Base-by-base conservation (phyloP, 64 coral and sea anemone genomes). In the Montipora capricornis region DNA sequence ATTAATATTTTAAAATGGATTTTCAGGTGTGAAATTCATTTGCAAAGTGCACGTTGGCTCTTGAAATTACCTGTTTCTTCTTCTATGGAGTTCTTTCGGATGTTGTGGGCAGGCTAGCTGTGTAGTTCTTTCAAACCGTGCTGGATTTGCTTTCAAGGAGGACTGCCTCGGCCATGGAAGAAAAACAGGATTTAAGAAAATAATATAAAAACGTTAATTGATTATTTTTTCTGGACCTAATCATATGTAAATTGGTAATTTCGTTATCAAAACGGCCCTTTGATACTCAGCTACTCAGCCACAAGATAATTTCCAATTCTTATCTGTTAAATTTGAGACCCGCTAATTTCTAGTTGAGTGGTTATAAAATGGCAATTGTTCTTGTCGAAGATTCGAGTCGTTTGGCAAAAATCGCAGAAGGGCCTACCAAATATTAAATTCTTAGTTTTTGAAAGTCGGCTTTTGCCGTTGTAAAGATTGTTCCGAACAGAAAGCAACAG, bases 141-240 rank as follows among this genome's bases (percentile, higher is more conserved):
- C 3, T 11, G n/a, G 5, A 82, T 19, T 49, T 22, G 22, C 10
- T 17, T 71, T 48, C 2, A 71, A 69, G 59, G n/a, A 68, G 3
- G 14, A 15, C 19, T 20, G 12, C 12, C 19, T 2, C 37, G 37
- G 16, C 17, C 67, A 14, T 86, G 67, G 16, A 84, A 68, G 4
- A 6, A 37, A 37, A 8, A 67, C 20, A 20, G 19, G 20, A 5
- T 15, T 71, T 20, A 47, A n/a, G 76, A 14, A 71, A 20, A 73
- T 20, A 71, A 14, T 67, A 44, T 47, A 68, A 11, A 86, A 86
- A 86, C 48, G 44, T 90, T 95, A 90, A 95, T 95, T 95, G 88
- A 95, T 37, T 37, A 90, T 90, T 90, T 83, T 77, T 90, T 81
- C 44, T 15, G 73, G 44, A 83, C 48, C 90, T 71, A 90, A 90